These are phyloP conservation scores for Darevskia nairensis DNA, from an alignment of 2,797 vertebrate genomes.

Conservation along the genomic window DNA sequence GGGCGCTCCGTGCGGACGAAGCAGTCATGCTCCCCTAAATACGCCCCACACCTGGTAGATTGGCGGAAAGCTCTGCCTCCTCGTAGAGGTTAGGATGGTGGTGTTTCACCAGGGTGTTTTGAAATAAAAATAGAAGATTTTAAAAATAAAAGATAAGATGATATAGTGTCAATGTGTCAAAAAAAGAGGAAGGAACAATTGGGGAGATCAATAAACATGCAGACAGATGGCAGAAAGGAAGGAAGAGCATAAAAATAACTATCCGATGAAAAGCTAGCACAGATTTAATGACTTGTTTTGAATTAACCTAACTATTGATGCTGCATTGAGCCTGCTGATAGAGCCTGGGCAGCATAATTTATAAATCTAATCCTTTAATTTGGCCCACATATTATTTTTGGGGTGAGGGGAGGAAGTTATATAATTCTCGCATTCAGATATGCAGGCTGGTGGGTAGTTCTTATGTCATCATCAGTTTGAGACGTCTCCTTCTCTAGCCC, in stretches of 20 bases:
- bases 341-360: background rate
- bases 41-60: too few species aligned
- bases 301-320: slow-evolving; percentile 34
- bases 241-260: slow-evolving; percentile 63
- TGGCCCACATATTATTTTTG: background rate
- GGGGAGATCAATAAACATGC: slow-evolving; percentile 53
- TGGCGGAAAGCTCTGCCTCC: too few species aligned
- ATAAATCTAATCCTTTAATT: background rate
- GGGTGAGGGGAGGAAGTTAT: rapidly evolving
- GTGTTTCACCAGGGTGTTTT: too few species aligned
- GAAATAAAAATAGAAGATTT: background rate
- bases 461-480: background rate
- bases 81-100: too few species aligned
- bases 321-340: background rate
- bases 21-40: too few species aligned
- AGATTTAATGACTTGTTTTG: slow-evolving; percentile 60
- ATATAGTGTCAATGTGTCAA: slow-evolving; percentile 33
- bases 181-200: slow-evolving; percentile 16
- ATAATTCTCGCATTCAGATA: rapidly evolving
- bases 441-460: too few species aligned
- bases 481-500: background rate
- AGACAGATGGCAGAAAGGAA: slow-evolving; percentile 64
- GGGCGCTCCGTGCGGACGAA: too few species aligned
- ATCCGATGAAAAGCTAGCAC: slow-evolving; percentile 42
- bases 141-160: slow-evolving; percentile 46